Base-by-base conservation (phyloP, 2,888 invertebrate species). In the Conomelus anceps region DNA sequence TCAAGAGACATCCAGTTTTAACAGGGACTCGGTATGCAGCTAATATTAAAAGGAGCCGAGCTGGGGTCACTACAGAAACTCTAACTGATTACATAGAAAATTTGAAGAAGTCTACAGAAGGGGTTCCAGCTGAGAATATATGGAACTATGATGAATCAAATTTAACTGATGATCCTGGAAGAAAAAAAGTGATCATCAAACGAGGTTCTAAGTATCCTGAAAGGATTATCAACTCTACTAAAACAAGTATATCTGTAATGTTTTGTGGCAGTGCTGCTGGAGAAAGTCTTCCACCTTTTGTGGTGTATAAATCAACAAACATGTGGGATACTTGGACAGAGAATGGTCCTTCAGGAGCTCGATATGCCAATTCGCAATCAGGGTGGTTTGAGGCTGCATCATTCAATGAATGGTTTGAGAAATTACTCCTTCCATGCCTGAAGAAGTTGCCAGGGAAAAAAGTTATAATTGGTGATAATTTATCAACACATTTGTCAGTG, bases 111-210 rank as follows among this genome's bases (percentile, higher is more conserved):
- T 22, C 41, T 63, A 3, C 88, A n/a, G 41, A 85, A 1, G 89
- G 86, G 24, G 88, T 88, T 22, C 85, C 88, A 22, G 63, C 41
- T 22, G 4, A n/a, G 22, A 41, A 89, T 24, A 89, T 90, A 24
- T n/a, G 89, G 0, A 90, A 90, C 86, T 90, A 88, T 23, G 88
- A 90, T 89, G 90, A 90, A 86, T 89, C 90, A 22, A 90, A 89
- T 88, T 22, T 90, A n/a, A 23, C 89, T 1, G 89, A 90, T 84
- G 90, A 90, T 24, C 90, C 89, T 23, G 87, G 85, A 26, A 23
- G 89, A 63, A 84, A 34, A 34, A 90, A 87, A 89, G 41, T 90
- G 1, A n/a, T 90, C 24, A 87, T 84, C 1, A 23, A 13, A 17
- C 13, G 41, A 41, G 41, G 41, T 11, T 41, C 41, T 13, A 41